Evolutionary conservation across 1,140 invertebrate genomes (phyloP).

Genomic region (Aphidius ervi): DNA sequence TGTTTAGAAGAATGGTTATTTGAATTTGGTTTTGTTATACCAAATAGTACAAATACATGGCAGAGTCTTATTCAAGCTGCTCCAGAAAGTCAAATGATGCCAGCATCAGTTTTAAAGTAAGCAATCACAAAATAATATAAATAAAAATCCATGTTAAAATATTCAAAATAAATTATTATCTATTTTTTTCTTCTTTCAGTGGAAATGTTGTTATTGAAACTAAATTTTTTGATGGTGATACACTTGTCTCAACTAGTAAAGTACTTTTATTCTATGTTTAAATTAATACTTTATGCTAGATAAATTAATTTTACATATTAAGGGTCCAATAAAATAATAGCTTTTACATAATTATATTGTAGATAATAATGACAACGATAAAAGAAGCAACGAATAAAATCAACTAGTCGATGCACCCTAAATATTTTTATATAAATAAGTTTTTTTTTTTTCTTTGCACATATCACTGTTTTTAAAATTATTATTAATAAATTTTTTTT

Average conservation of each 20-base stretch:
- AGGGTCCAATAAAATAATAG: too few relatives aligned
- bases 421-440: too few relatives aligned
- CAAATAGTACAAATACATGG: conserved; percentile 99
- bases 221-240: conserved; percentile 94
- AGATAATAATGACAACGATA: too few relatives aligned
- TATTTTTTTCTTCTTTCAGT: conserved; percentile 62
- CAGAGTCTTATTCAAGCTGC: conserved; percentile 97
- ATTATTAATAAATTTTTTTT: too few relatives aligned
- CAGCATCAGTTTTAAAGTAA: conserved; percentile 92
- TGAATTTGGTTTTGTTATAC: conserved; percentile 98
- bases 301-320: too few relatives aligned
- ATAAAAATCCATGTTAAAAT: conserved; percentile 15
- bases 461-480: too few relatives aligned
- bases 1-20: conserved; percentile 97
- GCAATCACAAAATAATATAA: conserved; percentile 25
- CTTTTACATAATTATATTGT: too few relatives aligned
- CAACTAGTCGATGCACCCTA: too few relatives aligned
- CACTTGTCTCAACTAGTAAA: conserved; percentile 90
- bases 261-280: conserved; percentile 95
- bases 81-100: conserved; percentile 99
- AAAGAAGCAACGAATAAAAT: too few relatives aligned
- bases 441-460: too few relatives aligned
- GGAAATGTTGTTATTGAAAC: conserved; percentile 99
- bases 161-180: conserved; percentile 4
- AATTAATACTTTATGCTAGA: not conserved